These are phyloP conservation scores for Neoaliturus tenellus DNA, from an alignment of 2,888 invertebrate species.

Conservation along the genomic window DNA sequence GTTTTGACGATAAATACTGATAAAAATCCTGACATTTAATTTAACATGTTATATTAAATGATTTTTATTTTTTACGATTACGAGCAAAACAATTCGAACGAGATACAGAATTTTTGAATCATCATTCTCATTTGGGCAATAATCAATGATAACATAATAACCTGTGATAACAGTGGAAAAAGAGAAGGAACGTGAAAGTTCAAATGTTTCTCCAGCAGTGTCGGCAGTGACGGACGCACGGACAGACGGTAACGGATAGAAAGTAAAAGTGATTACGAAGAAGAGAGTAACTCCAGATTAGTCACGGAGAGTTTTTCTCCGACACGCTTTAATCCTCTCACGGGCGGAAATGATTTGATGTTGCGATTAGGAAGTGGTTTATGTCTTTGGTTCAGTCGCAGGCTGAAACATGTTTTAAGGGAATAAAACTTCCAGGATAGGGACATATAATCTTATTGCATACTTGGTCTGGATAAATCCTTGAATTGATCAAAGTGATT, in stretches of 20 bases:
- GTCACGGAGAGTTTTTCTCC: neutral
- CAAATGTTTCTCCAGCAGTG: slow-evolving; percentile 8
- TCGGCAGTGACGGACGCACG: neutral
- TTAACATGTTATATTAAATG: too few species aligned
- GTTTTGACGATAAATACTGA: too few species aligned
- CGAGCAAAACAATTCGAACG: too few species aligned
- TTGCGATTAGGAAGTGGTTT: neutral
- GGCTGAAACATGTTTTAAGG: neutral
- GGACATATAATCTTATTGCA: too few species aligned
- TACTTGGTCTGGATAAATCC: too few species aligned
- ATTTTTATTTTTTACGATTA: too few species aligned
- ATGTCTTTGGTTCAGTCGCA: neutral
- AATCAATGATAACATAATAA: neutral
- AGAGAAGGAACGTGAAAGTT: neutral
- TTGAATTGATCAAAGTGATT: neutral
- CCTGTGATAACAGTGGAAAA: neutral
- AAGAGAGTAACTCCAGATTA: slow-evolving; percentile 18
- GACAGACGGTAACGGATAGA: slow-evolving; percentile 16
- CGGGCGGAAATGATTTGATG: neutral
- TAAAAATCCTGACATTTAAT: too few species aligned
- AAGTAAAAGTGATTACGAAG: slow-evolving; percentile 10
- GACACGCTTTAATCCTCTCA: neutral
- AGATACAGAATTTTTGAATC: too few species aligned
- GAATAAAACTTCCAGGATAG: too few species aligned
- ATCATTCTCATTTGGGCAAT: too few species aligned